A percentile compares a stretch with the other conserved stretches of the same genome.
Conservation (phyloP, 1,140 invertebrate genomes). For the Nephotettix cincticeps region DNA sequence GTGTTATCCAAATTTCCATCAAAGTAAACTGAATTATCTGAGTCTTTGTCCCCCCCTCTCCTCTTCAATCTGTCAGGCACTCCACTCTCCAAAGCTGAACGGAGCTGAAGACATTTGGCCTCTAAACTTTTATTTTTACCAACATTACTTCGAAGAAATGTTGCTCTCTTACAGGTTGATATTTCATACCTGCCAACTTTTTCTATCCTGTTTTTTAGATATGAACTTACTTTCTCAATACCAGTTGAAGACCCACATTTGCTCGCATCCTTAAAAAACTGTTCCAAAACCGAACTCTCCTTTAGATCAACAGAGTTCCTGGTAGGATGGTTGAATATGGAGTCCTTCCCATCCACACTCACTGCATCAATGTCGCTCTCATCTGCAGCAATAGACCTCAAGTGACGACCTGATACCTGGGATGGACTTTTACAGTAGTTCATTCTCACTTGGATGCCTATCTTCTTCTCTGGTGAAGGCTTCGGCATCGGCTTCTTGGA, state of each 20-base stretch:
- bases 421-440: slow-evolving; percentile 21
- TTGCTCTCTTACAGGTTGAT: neutral
- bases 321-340: neutral
- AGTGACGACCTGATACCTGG: neutral
- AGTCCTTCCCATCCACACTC: slow-evolving; percentile 7
- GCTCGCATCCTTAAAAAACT: neutral
- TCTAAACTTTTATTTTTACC: neutral
- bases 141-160: neutral
- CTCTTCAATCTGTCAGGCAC: neutral
- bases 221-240: slow-evolving; percentile 13
- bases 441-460: slow-evolving; percentile 33
- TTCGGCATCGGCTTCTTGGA: slow-evolving; percentile 6
- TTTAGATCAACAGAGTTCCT: neutral
- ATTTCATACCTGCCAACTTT: neutral
- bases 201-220: neutral
- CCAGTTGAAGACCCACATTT: neutral
- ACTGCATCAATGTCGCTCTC: neutral
- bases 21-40: neutral
- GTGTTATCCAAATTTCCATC: neutral
- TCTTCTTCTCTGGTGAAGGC: slow-evolving; percentile 25
- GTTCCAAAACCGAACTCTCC: neutral
- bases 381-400: neutral
- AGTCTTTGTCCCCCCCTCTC: neutral
- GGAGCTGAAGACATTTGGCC: slow-evolving; percentile 15
- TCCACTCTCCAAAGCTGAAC: slow-evolving; percentile 2